Evolutionary conservation across 2,797 vertebrate genomes (phyloP), one percentile per base, ranked within the genome.

Genomic region (Neosilurus hyrtlii): DNA sequence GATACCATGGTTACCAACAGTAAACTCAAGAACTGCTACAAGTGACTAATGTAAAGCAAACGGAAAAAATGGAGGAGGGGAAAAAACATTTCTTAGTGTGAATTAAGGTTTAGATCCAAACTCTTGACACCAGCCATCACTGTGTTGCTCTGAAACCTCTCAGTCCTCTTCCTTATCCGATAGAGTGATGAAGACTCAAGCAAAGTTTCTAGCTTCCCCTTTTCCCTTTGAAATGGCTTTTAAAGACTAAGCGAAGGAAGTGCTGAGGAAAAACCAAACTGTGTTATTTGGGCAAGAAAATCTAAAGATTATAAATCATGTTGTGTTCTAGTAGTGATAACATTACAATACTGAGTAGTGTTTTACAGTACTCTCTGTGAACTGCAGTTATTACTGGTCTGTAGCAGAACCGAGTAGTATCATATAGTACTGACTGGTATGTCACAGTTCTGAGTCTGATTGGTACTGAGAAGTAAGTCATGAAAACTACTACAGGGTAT

Each of bases 1-100:
- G n/a, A 57, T 22, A 57, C 72, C 72, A 74, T 74, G 72, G 54
- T 26, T 56, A 56, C 71, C 71, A 51, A 51, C 22, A 59, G 30
- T 14, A 37, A 74, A 35, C 72, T 57, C 54, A 57, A n/a, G 54
- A 57, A 59, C 4, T 9, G 26, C 54, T 1, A 8, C 5, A 35
- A 75, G 37, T 20, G 18, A 14, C 7, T 73, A 57, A 57, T 22
- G 20, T 59, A 57, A 7, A 37, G 54, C 73, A 75, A 57, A 22
- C 7, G 37, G 18, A 18, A 35, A 26, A 37, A 7, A 57, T 54
- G 57, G 54, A 73, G 14, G 24, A 56, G 51, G 10, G 11, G 0
- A 11, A 68, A 70, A 51, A 71, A 49, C 20, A 16, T 4, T 67
- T 43, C 18, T 66, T 66, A 35, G 14, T 43, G 35, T 22, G 66